phyloP scores from a whole-genome alignment of 2,113 vertebrate species.

The Leuciscus idus region DNA sequence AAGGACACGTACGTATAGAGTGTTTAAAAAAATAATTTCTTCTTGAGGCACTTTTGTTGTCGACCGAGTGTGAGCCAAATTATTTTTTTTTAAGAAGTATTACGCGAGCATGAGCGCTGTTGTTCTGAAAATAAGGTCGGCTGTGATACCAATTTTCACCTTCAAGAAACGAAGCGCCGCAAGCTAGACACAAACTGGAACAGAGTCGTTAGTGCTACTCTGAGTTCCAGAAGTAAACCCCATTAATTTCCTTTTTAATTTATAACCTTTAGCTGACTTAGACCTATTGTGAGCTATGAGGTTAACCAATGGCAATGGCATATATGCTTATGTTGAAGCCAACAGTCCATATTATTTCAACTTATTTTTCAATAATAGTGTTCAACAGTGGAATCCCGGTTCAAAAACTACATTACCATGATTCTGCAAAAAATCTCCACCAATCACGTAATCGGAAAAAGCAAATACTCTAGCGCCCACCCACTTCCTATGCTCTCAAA shows the following conservation, averaged over 20 bases:
- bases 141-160: too few relatives aligned
- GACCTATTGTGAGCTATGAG: too few relatives aligned
- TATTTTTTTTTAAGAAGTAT: neutral
- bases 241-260: too few relatives aligned
- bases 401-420: neutral
- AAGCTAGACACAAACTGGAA: too few relatives aligned
- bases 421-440: neutral
- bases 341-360: neutral
- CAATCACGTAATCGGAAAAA: neutral
- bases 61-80: neutral
- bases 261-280: too few relatives aligned
- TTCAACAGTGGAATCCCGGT: neutral
- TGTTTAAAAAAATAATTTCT: neutral
- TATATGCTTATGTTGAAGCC: neutral
- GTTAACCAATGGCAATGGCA: too few relatives aligned
- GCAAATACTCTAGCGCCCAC: too few relatives aligned
- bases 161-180: too few relatives aligned
- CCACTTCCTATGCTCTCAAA: too few relatives aligned
- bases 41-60: neutral
- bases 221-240: too few relatives aligned
- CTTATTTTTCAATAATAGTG: neutral
- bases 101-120: neutral
- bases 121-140: neutral
- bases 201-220: too few relatives aligned
- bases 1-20: neutral